phyloP scores from a whole-genome alignment of 1,140 invertebrate genomes.

The Drosophila rhopaloa region DNA sequence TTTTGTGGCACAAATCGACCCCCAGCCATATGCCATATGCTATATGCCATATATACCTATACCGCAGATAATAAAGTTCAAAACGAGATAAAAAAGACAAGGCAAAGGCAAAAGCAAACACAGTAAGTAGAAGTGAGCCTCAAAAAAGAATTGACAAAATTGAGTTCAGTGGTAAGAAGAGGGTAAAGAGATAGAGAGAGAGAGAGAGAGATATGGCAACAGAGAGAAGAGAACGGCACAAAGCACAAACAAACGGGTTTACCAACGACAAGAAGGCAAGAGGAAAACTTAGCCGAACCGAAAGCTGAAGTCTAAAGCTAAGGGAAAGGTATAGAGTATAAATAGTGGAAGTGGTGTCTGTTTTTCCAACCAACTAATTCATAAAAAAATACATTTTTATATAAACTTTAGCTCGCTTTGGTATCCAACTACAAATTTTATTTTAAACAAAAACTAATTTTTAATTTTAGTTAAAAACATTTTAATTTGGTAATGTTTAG shows the following conservation, averaged over 20 bases:
- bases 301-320: slow-evolving; percentile 18
- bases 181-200: slow-evolving; percentile 9
- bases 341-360: background rate
- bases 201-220: slow-evolving; percentile 6
- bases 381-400: background rate
- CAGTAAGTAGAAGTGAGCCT: slow-evolving; percentile 55
- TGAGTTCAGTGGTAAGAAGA: slow-evolving; percentile 63
- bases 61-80: slow-evolving; percentile 63
- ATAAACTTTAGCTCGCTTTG: too few relatives aligned
- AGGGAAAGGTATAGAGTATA: slow-evolving; percentile 20
- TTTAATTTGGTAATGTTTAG: too few relatives aligned
- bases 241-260: slow-evolving; percentile 68
- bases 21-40: slow-evolving; percentile 25
- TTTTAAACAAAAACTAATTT: too few relatives aligned
- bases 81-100: slow-evolving; percentile 40
- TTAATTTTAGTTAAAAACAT: too few relatives aligned
- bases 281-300: slow-evolving; percentile 27
- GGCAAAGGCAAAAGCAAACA: slow-evolving; percentile 23
- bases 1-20: slow-evolving; percentile 46
- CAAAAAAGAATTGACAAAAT: slow-evolving; percentile 79
- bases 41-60: slow-evolving; percentile 33
- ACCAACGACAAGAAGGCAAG: slow-evolving; percentile 9
- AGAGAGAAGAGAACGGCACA: slow-evolving; percentile 23
- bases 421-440: background rate
- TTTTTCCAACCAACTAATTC: background rate